A percentile compares a stretch with the other conserved stretches of the same genome.
phyloP scores from a whole-genome alignment of 2,888 invertebrate species.

The Cryptocephalus primarius region DNA sequence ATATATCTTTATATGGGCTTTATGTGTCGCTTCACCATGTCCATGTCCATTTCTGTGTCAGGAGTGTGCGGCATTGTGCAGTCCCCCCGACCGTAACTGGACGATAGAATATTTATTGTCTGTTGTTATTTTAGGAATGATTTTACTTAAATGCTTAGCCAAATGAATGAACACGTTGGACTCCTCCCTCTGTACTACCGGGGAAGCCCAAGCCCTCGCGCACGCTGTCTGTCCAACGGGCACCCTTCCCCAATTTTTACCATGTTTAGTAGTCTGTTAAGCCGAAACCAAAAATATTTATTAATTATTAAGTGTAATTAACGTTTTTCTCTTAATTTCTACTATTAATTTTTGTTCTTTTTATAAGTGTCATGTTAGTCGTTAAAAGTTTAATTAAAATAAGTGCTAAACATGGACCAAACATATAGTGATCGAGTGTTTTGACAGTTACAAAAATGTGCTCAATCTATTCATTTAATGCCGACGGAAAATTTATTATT shows the following conservation, averaged over 20 bases:
- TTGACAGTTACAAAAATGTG: conserved; percentile 12
- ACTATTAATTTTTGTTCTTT: conserved; percentile 15
- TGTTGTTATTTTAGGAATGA: conserved; percentile 14
- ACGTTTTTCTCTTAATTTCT: conserved; percentile 10
- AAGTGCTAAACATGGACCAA: conserved; percentile 25
- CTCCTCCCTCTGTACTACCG: conserved; percentile 6
- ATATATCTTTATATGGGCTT: too few relatives aligned
- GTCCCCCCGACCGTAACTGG: neutral
- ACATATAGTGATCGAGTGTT: conserved; percentile 17
- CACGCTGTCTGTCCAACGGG: conserved; percentile 6
- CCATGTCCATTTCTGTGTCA: too few relatives aligned
- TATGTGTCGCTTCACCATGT: too few relatives aligned
- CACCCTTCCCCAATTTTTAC: conserved; percentile 8
- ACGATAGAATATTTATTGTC: conserved; percentile 6
- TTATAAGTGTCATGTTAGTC: conserved; percentile 22
- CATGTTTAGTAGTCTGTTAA: conserved; percentile 23
- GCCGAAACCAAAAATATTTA: conserved; percentile 26
- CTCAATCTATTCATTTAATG: conserved; percentile 9
- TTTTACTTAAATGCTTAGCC: conserved; percentile 10
- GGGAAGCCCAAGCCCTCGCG: conserved; percentile 6
- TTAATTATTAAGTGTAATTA: conserved; percentile 13
- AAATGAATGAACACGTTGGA: conserved; percentile 10
- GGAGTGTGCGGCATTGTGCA: too few relatives aligned
- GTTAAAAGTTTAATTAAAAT: conserved; percentile 15
- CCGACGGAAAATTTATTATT: conserved; percentile 13